Evolutionary conservation across 2,888 invertebrate species (phyloP).

Genomic region (Meta bourneti): DNA sequence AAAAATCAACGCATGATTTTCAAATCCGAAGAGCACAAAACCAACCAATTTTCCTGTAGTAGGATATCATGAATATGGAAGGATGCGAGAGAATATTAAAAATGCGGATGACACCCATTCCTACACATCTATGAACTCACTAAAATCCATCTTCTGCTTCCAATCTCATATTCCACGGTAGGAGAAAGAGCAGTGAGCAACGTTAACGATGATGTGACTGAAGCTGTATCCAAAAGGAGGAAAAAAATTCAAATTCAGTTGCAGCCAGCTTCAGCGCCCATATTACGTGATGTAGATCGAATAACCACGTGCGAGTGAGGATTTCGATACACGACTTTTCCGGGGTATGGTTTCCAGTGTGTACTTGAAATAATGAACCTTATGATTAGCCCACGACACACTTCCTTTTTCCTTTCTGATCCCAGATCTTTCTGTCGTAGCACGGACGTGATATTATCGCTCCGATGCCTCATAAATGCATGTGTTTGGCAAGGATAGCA

Average conservation of each 20-base stretch:
- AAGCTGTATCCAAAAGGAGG: slow-evolving; percentile 4
- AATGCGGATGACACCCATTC: too few relatives aligned
- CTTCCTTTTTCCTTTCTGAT: background rate
- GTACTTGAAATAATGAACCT: slow-evolving; percentile 56
- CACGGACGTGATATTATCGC: slow-evolving; percentile 1
- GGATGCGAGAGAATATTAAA: too few relatives aligned
- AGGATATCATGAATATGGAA: too few relatives aligned
- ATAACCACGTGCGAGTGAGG: slow-evolving; percentile 22
- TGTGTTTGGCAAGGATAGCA: too few relatives aligned
- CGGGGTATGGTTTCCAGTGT: background rate
- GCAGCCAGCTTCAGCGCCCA: background rate
- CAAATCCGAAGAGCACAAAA: too few relatives aligned
- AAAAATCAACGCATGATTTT: too few relatives aligned
- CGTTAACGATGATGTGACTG: background rate
- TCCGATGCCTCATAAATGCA: background rate
- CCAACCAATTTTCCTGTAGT: too few relatives aligned
- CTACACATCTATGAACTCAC: background rate
- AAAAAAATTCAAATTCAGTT: slow-evolving; percentile 7
- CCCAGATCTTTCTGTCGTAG: slow-evolving; percentile 10
- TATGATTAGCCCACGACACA: slow-evolving; percentile 33
- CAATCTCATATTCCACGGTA: slow-evolving; percentile 29
- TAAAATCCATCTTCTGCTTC: slow-evolving; percentile 20
- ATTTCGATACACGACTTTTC: slow-evolving; percentile 1
- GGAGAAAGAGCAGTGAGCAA: slow-evolving; percentile 5
- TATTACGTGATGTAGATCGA: slow-evolving; percentile 25